A percentile compares a stretch with the other conserved stretches of the same genome.
Conservation (phyloP, 2,113 vertebrate genomes). For the Mus spicilegus region DNA sequence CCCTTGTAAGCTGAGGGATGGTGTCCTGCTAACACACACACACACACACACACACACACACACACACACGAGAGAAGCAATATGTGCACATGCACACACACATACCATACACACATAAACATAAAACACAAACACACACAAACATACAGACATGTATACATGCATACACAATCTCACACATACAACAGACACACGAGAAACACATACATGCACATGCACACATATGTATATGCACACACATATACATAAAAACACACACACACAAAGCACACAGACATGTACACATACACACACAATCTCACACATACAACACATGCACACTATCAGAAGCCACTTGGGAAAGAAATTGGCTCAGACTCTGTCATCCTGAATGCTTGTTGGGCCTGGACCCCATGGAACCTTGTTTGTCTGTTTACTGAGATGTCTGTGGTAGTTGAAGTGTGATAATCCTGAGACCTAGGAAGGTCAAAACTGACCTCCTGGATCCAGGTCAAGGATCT, state of each 20-base stretch:
- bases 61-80: background rate
- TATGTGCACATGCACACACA: no score
- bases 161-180: background rate
- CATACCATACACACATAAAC: no score
- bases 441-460: no score
- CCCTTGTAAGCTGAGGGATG: background rate
- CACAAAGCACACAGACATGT: background rate
- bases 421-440: fast-evolving
- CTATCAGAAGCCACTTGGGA: background rate
- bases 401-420: background rate
- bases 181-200: no score
- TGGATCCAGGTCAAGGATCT: background rate
- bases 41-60: background rate
- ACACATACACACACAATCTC: background rate
- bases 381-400: background rate
- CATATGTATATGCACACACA: background rate
- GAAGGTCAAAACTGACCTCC: background rate
- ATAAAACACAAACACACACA: background rate
- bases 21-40: background rate
- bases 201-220: no score
- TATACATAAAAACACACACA: no score
- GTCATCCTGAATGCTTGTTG: background rate
- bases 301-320: background rate
- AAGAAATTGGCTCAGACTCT: background rate
- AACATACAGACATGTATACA: no score